These are phyloP conservation scores for Microtus obscurus DNA, from an alignment of 2,797 vertebrate species.

Conservation along the genomic window DNA sequence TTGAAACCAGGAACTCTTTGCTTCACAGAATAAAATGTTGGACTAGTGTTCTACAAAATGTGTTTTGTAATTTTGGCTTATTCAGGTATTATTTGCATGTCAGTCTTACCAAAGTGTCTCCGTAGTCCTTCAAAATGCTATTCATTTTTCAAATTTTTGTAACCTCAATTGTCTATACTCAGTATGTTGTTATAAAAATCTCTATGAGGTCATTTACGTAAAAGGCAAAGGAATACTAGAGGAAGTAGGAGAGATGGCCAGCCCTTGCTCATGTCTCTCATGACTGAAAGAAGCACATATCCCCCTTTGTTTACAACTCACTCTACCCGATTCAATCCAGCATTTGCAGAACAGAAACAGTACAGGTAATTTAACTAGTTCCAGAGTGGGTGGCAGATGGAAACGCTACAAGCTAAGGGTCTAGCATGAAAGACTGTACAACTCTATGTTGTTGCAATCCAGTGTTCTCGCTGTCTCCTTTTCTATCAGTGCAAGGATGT, in stretches of 20 bases:
- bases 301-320: neutral
- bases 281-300: neutral
- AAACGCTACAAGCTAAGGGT: neutral
- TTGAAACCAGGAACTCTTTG: slow-evolving; percentile 3
- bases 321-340: neutral
- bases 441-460: neutral
- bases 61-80: slow-evolving; percentile 26
- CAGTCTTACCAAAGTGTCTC: neutral
- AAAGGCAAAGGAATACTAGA: neutral
- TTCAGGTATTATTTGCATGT: neutral
- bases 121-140: neutral
- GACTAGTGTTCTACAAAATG: neutral
- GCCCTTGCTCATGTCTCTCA: neutral
- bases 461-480: neutral
- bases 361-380: neutral
- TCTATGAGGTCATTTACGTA: slow-evolving; percentile 14
- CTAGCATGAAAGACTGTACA: neutral
- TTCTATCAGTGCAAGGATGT: neutral
- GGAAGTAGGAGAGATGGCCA: neutral
- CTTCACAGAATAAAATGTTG: slow-evolving; percentile 26
- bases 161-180: neutral
- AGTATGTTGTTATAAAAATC: neutral
- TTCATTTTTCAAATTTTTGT: neutral
- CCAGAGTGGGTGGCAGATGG: neutral
- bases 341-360: neutral